Conservation (phyloP, 1,140 invertebrate genomes). For the Bicyclus anynana region DNA sequence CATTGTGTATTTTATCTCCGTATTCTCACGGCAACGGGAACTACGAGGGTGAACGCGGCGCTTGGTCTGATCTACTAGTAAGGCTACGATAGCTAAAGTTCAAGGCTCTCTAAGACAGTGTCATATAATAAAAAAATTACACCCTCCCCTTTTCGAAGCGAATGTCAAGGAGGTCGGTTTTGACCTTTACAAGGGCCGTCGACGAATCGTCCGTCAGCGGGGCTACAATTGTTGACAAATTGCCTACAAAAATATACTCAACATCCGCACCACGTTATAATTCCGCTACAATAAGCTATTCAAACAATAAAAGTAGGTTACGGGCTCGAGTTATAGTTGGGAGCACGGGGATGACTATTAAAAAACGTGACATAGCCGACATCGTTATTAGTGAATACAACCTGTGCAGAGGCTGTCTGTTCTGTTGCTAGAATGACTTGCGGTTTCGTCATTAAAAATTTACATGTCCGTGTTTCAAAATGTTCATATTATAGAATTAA, state of each 20-base stretch:
- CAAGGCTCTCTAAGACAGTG: neutral
- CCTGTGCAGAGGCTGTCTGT: too few species aligned
- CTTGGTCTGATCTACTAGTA: neutral
- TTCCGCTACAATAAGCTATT: constrained; percentile 30
- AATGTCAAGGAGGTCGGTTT: constrained; percentile 38
- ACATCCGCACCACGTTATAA: constrained; percentile 26
- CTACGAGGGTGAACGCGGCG: too few species aligned
- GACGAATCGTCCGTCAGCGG: constrained; percentile 23
- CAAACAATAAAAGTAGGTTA: constrained; percentile 32
- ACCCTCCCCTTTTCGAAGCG: constrained; percentile 13
- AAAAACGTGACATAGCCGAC: constrained; percentile 14
- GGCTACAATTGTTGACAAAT: constrained; percentile 40
- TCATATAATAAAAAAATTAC: constrained; percentile 11
- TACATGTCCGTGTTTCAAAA: too few species aligned
- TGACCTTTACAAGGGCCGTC: constrained; percentile 34
- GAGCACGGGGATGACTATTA: constrained; percentile 15
- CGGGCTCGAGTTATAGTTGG: constrained; percentile 20
- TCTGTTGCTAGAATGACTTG: neutral
- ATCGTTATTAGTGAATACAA: neutral
- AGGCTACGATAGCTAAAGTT: neutral
- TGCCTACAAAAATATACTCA: constrained; percentile 32
- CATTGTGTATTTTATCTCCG: too few species aligned
- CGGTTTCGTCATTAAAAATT: too few species aligned
- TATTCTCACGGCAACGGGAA: too few species aligned
- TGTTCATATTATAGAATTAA: too few species aligned